phyloP scores from a whole-genome alignment of 2,797 vertebrate genomes.

The Catostomus latipinnis region DNA sequence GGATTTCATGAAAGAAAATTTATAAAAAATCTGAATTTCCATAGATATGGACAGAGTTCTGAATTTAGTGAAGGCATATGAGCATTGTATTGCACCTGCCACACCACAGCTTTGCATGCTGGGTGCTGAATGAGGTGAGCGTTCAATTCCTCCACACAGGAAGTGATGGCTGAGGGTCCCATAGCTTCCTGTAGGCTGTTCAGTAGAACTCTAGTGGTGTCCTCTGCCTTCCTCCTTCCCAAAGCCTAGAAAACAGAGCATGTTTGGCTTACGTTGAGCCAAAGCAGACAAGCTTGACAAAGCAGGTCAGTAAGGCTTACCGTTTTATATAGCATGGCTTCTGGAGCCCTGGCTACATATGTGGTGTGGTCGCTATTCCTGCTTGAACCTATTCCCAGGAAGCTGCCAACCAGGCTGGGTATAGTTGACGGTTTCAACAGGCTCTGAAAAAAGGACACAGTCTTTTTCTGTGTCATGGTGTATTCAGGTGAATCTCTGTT shows the following conservation, averaged over 20 bases:
- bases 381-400: constrained; percentile 55
- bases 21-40: not conserved
- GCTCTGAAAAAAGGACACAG: constrained; percentile 66
- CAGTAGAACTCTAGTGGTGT: constrained; percentile 61
- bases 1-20: no score
- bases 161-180: constrained; percentile 59
- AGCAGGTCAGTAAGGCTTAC: constrained; percentile 58
- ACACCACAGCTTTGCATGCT: constrained; percentile 72
- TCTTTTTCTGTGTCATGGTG: constrained; percentile 38
- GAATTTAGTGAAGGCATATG: not conserved
- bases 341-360: constrained; percentile 20
- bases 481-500: not conserved
- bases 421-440: constrained; percentile 67
- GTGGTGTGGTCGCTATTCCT: constrained; percentile 21
- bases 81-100: constrained; percentile 70
- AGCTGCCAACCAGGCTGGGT: constrained; percentile 63
- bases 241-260: constrained; percentile 39
- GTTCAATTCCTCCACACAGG: constrained; percentile 73
- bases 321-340: constrained; percentile 55
- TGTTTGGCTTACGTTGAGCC: not conserved
- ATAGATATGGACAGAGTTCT: not conserved
- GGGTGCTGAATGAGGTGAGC: constrained; percentile 73
- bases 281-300: not conserved
- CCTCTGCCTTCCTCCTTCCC: constrained; percentile 64
- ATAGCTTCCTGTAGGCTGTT: constrained; percentile 60